These are phyloP conservation scores for Coregonus suidteri DNA, from an alignment of 2,797 vertebrate genomes.

Conservation along the genomic window DNA sequence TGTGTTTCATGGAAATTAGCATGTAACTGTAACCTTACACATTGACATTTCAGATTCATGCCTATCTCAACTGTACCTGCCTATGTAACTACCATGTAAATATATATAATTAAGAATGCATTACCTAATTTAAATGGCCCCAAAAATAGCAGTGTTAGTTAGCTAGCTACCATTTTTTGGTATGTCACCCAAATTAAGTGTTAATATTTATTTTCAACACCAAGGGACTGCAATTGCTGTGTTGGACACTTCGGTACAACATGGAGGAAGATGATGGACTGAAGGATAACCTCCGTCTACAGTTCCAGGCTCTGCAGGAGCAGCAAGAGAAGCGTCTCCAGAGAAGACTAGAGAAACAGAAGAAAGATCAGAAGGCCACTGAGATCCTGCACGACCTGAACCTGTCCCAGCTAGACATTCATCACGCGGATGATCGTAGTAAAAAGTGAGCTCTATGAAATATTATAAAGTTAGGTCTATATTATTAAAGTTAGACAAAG, in stretches of 20 bases:
- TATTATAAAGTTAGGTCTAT: background rate
- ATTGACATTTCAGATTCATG: background rate
- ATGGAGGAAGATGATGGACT: conserved; percentile 75
- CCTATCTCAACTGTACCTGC: background rate
- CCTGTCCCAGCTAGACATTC: conserved; percentile 52
- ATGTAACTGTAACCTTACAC: background rate
- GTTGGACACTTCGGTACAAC: conserved; percentile 23
- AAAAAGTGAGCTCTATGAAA: conserved; percentile 58
- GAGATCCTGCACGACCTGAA: conserved; percentile 61
- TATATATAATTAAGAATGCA: too few species aligned
- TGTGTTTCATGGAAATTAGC: background rate
- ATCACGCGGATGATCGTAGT: conserved; percentile 36
- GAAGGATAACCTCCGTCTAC: conserved; percentile 75
- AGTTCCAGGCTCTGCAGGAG: conserved; percentile 85
- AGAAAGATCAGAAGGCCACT: conserved; percentile 50
- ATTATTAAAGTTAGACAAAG: background rate
- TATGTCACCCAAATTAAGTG: background rate
- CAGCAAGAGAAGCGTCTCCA: conserved; percentile 81
- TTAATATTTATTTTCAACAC: background rate
- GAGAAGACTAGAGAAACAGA: conserved; percentile 73
- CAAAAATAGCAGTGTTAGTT: too few species aligned
- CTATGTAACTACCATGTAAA: too few species aligned
- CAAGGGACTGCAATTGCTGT: background rate
- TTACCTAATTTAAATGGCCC: too few species aligned
- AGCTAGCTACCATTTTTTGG: background rate